Conservation (phyloP, 2,888 invertebrate species). For the Melieria omissa region DNA sequence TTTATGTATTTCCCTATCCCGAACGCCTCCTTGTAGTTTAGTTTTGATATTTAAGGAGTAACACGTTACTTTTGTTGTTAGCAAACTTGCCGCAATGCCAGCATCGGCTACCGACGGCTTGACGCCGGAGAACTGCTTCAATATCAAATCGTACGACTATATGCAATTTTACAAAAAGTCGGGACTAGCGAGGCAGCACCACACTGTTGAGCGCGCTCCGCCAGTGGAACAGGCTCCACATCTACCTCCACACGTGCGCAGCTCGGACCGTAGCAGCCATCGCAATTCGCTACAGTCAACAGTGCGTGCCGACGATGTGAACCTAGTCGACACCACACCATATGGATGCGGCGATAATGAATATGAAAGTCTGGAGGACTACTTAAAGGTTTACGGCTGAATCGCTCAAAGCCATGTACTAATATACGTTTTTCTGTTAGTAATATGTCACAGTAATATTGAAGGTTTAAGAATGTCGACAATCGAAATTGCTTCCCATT, state of each 20-base stretch:
- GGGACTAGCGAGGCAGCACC: neutral
- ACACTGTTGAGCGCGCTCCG: constrained; percentile 37
- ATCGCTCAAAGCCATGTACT: too few relatives aligned
- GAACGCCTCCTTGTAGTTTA: too few relatives aligned
- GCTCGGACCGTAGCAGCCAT: neutral
- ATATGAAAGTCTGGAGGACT: constrained; percentile 32
- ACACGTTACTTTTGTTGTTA: neutral
- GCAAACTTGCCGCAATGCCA: neutral
- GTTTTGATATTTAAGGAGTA: too few relatives aligned
- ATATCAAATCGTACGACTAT: constrained; percentile 28
- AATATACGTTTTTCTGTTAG: too few relatives aligned
- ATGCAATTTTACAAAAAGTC: constrained; percentile 33
- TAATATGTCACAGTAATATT: too few relatives aligned
- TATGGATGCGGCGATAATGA: constrained; percentile 1
- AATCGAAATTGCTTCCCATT: too few relatives aligned
- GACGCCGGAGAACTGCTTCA: constrained; percentile 2
- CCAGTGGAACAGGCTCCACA: constrained; percentile 51
- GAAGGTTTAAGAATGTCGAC: too few relatives aligned
- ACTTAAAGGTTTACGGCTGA: constrained; percentile 6
- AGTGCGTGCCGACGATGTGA: neutral
- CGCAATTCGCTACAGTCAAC: neutral
- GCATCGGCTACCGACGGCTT: constrained; percentile 6
- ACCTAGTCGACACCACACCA: too few relatives aligned
- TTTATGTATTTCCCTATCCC: too few relatives aligned
- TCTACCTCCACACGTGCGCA: constrained; percentile 33